Evolutionary conservation across 2,113 vertebrate genomes (phyloP).

Genomic region (Chaetodon auriga): DNA sequence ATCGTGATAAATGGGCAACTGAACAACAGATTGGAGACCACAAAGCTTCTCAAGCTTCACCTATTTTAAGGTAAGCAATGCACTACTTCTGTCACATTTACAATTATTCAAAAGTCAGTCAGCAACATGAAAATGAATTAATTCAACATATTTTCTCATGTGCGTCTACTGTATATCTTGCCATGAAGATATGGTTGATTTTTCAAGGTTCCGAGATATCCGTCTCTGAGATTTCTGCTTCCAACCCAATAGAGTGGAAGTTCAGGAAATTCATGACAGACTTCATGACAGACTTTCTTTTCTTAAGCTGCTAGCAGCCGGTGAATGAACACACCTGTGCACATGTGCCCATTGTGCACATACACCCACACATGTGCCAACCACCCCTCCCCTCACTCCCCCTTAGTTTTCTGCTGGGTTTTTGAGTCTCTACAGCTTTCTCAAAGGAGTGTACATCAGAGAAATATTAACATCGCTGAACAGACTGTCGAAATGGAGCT

Average conservation of each 20-base stretch:
- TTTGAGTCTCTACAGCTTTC: conserved; percentile 34
- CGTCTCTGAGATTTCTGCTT: not conserved
- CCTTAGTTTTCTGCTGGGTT: conserved; percentile 12
- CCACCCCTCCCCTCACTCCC: not conserved
- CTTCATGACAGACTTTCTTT: conserved; percentile 2
- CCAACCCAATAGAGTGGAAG: not conserved
- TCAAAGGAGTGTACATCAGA: conserved; percentile 36
- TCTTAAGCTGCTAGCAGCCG: not conserved
- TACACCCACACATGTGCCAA: not conserved
- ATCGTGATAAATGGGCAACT: conserved; percentile 40
- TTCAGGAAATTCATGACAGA: not conserved
- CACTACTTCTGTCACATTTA: not conserved
- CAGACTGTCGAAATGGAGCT: conserved; percentile 45
- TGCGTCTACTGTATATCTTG: not conserved
- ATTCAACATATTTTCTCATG: not conserved
- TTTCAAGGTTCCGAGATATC: not conserved
- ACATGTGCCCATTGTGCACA: not conserved
- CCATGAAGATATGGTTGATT: not conserved
- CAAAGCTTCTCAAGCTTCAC: conserved; percentile 45
- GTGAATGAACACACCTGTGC: conserved; percentile 3
- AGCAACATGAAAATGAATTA: not conserved
- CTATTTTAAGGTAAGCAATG: conserved; percentile 64
- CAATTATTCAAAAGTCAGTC: not conserved
- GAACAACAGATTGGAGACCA: conserved; percentile 44
- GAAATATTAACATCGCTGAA: conserved; percentile 50